phyloP scores from a whole-genome alignment of 2,888 invertebrate genomes.

The Smittia sp. region DNA sequence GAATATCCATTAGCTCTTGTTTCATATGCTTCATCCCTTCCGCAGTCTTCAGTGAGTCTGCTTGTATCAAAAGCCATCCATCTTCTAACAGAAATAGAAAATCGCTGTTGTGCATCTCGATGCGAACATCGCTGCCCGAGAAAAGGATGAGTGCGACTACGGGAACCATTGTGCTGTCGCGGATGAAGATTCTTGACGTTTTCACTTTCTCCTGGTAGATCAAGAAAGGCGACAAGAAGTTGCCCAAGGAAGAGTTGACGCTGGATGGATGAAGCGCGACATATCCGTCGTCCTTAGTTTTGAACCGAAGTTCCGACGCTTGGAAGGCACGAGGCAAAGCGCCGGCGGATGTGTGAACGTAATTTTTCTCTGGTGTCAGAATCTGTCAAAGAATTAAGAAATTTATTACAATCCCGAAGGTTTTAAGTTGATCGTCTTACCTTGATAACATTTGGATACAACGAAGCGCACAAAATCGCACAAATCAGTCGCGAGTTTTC shows the following conservation, averaged over 20 bases:
- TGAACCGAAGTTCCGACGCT: slow-evolving; percentile 71
- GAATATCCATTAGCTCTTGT: slow-evolving; percentile 68
- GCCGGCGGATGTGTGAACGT: slow-evolving; percentile 68
- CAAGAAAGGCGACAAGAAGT: slow-evolving; percentile 71
- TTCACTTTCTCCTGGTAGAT: slow-evolving; percentile 82
- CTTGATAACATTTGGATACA: slow-evolving; percentile 90
- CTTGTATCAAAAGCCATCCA: slow-evolving; percentile 79
- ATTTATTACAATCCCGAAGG: no score
- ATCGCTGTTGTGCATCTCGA: slow-evolving; percentile 69
- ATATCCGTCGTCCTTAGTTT: slow-evolving; percentile 70
- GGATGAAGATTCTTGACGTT: slow-evolving; percentile 73
- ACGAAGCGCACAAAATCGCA: slow-evolving; percentile 84
- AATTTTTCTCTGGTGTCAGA: slow-evolving; percentile 74
- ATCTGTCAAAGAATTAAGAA: slow-evolving; percentile 42
- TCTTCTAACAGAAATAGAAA: slow-evolving; percentile 73
- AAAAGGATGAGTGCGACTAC: slow-evolving; percentile 70
- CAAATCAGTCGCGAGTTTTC: slow-evolving; percentile 71
- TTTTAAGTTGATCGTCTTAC: slow-evolving; percentile 48
- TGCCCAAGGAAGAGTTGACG: slow-evolving; percentile 63
- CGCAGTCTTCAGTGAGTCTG: slow-evolving; percentile 71
- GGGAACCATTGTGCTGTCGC: slow-evolving; percentile 79
- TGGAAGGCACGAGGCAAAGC: slow-evolving; percentile 69
- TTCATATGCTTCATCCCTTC: slow-evolving; percentile 78
- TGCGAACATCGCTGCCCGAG: slow-evolving; percentile 68
- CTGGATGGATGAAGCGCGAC: slow-evolving; percentile 77